Conservation (phyloP, 2,797 vertebrate species). For the Clamator glandarius region DNA sequence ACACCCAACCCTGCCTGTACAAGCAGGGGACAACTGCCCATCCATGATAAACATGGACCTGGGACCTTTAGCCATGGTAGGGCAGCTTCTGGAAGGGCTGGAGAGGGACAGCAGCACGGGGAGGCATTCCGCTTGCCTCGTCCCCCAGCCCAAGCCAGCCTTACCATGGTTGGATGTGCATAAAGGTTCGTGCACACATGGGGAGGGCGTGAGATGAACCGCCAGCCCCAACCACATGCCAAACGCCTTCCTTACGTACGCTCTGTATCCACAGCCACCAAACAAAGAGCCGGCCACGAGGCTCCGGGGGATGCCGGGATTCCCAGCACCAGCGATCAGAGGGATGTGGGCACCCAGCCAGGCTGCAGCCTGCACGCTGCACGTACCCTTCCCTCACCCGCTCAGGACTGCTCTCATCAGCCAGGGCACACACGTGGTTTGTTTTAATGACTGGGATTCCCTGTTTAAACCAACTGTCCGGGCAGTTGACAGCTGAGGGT, state of each 20-base stretch:
- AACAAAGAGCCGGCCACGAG: background rate
- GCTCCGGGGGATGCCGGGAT: background rate
- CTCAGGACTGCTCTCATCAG: background rate
- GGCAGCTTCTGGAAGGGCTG: accelerated
- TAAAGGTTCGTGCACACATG: background rate
- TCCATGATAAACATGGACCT: background rate
- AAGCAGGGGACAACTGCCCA: background rate
- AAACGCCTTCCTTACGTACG: background rate
- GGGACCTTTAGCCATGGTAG: background rate
- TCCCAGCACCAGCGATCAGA: background rate
- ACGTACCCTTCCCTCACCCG: background rate
- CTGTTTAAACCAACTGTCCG: background rate
- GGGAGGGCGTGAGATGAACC: background rate
- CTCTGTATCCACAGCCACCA: background rate
- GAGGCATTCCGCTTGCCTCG: accelerated
- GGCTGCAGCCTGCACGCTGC: background rate
- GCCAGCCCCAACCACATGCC: background rate
- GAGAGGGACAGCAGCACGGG: too few relatives aligned
- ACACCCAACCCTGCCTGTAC: accelerated
- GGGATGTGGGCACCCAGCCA: background rate
- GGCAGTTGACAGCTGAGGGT: background rate
- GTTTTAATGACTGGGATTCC: background rate
- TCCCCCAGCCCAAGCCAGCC: background rate
- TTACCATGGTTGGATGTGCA: background rate
- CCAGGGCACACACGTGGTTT: accelerated